Percentiles rank a stretch among this genome's conserved stretches.
These are phyloP conservation scores for Pituophis catenifer DNA, from an alignment of 2,113 vertebrate species.

Conservation along the genomic window DNA sequence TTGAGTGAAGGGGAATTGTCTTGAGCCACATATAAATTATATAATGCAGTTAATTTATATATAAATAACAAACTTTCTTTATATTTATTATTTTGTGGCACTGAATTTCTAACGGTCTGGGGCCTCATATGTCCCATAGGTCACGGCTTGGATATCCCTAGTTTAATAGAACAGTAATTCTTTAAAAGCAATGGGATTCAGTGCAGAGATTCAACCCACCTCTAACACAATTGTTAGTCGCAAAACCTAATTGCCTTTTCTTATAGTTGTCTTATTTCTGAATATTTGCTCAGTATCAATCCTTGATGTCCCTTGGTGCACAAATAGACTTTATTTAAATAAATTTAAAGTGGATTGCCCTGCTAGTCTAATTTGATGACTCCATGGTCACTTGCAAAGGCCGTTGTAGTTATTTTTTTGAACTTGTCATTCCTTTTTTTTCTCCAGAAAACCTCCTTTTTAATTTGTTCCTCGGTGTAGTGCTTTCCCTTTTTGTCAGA, in stretches of 20 bases:
- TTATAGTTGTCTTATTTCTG: background rate
- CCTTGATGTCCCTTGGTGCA: background rate
- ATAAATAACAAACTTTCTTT: no score
- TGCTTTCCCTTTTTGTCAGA: background rate
- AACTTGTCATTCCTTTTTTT: background rate
- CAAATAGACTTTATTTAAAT: background rate
- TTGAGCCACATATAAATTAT: no score
- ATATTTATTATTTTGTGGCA: no score
- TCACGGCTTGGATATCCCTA: no score
- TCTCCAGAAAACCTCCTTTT: no score
- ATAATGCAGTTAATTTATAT: no score
- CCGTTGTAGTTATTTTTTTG: background rate
- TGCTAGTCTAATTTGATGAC: background rate
- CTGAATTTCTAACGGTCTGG: no score
- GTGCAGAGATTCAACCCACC: background rate
- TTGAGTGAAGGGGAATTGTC: no score
- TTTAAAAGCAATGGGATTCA: slow-evolving; percentile 8
- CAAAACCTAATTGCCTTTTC: fast-evolving
- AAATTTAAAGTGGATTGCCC: background rate
- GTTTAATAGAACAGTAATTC: slow-evolving; percentile 8
- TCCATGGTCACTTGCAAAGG: background rate
- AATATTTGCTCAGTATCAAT: background rate
- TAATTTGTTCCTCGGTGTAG: background rate
- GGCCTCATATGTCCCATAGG: no score
- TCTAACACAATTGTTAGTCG: background rate